Evolutionary conservation across 2,888 invertebrate genomes (phyloP).

Genomic region (Polymixis lichenea): DNA sequence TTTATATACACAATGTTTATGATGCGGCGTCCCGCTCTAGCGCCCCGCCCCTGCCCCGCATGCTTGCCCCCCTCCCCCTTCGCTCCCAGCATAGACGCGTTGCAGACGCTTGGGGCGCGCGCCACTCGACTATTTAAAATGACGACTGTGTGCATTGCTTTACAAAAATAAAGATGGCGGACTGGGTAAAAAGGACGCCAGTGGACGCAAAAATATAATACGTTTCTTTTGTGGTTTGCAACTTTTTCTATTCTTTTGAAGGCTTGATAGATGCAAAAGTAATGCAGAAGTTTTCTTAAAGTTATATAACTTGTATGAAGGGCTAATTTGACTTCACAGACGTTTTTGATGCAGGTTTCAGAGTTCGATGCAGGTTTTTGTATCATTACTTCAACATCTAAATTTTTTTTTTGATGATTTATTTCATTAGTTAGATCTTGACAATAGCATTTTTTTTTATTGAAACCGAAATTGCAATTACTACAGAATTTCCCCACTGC

Average conservation of each 20-base stretch:
- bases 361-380: not conserved
- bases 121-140: conserved; percentile 74
- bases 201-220: conserved; percentile 64
- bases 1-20: conserved; percentile 77
- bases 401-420: not conserved
- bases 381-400: not conserved
- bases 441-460: not conserved
- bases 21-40: conserved; percentile 78
- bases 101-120: conserved; percentile 73
- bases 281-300: conserved; percentile 44
- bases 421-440: not conserved
- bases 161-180: conserved; percentile 89
- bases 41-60: conserved; percentile 79
- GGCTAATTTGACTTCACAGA: conserved; percentile 4
- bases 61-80: conserved; percentile 67
- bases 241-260: conserved; percentile 28
- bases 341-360: conserved; percentile 8
- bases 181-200: conserved; percentile 68
- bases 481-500: too few relatives aligned
- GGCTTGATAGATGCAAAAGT: conserved; percentile 29
- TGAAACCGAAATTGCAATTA: not conserved
- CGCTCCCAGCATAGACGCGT: conserved; percentile 70
- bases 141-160: conserved; percentile 83
- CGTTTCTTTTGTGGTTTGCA: conserved; percentile 40
- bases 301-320: conserved; percentile 41